Percentiles rank a stretch among this genome's conserved stretches.
phyloP scores from a whole-genome alignment of 2,888 invertebrate genomes.

The Vannuccia rotundouncinata region DNA sequence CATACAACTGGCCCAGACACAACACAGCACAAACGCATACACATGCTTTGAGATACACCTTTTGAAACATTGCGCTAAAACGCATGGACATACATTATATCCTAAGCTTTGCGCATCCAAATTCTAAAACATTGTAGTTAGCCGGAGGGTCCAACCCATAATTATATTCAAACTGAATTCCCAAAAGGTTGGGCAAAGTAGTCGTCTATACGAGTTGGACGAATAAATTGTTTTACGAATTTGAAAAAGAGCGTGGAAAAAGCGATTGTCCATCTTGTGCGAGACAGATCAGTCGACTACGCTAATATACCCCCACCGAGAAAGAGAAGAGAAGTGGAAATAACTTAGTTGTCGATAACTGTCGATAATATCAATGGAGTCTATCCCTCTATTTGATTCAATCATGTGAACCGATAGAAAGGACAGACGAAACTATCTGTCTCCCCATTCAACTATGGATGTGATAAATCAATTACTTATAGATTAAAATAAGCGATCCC shows the following conservation, averaged over 20 bases:
- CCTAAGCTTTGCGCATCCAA: no score
- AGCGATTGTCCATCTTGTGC: no score
- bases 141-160: background rate
- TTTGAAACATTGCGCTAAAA: no score
- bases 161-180: background rate
- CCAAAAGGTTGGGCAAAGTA: background rate
- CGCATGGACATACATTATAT: no score
- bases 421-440: background rate
- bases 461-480: no score
- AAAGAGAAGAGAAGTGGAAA: background rate
- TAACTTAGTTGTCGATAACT: background rate
- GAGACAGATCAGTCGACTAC: no score
- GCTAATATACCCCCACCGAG: no score
- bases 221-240: background rate
- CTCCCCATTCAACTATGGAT: no score
- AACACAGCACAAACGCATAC: no score
- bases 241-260: background rate
- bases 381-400: background rate
- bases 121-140: background rate
- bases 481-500: no score
- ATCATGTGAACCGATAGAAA: background rate
- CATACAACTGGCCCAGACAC: no score
- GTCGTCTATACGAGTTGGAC: background rate
- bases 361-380: background rate
- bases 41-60: no score